phyloP scores from a whole-genome alignment of 2,113 vertebrate genomes.

The Pollimyrus isidori region DNA sequence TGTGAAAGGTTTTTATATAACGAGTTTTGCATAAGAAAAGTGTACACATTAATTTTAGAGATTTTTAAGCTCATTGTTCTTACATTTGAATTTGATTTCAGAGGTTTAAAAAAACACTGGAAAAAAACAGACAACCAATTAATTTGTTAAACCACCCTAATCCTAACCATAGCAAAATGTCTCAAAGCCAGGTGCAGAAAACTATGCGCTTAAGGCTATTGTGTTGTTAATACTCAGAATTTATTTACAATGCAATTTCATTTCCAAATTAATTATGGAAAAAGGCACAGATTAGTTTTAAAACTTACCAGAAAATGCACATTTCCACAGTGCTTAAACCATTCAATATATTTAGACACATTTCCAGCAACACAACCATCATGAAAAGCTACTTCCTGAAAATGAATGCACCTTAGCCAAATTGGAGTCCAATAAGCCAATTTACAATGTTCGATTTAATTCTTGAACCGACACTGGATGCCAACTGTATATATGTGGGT shows the following conservation, averaged over 20 bases:
- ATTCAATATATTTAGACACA: neutral
- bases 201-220: neutral
- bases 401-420: neutral
- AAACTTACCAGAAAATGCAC: constrained; percentile 15
- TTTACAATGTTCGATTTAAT: neutral
- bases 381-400: constrained; percentile 6
- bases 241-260: neutral
- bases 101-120: neutral
- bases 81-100: constrained; percentile 9
- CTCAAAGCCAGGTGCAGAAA: neutral
- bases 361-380: neutral
- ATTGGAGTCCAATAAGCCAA: neutral
- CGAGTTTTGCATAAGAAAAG: neutral
- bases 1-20: neutral
- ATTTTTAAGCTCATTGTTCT: constrained; percentile 4
- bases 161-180: neutral
- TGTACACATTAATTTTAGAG: neutral
- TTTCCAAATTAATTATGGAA: constrained; percentile 17
- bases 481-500: neutral
- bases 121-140: constrained; percentile 4
- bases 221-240: neutral
- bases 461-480: neutral
- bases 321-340: neutral
- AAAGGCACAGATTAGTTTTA: neutral
- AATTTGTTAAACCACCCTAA: constrained; percentile 6